These are phyloP conservation scores for Stichopus chloronotus DNA, from an alignment of 35 echinoderm and acorn worm genomes.

Conservation along the genomic window DNA sequence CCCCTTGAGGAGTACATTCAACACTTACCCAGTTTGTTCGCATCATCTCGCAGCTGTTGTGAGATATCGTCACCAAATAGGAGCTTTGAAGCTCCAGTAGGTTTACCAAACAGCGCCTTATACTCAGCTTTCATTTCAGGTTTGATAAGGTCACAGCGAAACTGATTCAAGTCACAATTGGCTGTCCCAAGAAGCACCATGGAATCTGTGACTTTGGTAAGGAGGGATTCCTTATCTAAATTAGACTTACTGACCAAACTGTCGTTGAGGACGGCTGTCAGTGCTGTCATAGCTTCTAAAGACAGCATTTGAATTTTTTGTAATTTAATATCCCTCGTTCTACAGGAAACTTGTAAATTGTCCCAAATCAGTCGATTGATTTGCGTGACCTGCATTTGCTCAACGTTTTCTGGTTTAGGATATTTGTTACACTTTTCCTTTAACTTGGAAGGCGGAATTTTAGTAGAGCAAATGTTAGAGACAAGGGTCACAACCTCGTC, in stretches of 20 bases:
- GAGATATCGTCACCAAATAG: conserved; percentile 30
- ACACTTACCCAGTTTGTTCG: not conserved
- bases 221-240: not conserved
- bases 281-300: conserved; percentile 1
- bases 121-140: not conserved
- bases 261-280: not conserved
- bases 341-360: not conserved
- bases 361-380: not conserved
- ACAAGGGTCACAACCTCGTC: conserved; percentile 7
- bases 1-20: not conserved
- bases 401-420: conserved; percentile 24
- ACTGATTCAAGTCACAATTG: not conserved
- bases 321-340: conserved; percentile 3
- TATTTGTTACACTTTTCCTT: conserved; percentile 24
- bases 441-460: not conserved
- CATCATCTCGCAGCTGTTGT: not conserved
- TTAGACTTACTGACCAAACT: not conserved
- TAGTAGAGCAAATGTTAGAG: conserved; percentile 1
- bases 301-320: not conserved
- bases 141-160: conserved; percentile 18
- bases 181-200: not conserved
- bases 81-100: not conserved
- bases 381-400: not conserved
- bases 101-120: not conserved
- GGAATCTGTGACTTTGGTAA: conserved; percentile 6